These are phyloP conservation scores for Drosophila biarmipes DNA, from an alignment of 1,140 invertebrate genomes.

Conservation along the genomic window DNA sequence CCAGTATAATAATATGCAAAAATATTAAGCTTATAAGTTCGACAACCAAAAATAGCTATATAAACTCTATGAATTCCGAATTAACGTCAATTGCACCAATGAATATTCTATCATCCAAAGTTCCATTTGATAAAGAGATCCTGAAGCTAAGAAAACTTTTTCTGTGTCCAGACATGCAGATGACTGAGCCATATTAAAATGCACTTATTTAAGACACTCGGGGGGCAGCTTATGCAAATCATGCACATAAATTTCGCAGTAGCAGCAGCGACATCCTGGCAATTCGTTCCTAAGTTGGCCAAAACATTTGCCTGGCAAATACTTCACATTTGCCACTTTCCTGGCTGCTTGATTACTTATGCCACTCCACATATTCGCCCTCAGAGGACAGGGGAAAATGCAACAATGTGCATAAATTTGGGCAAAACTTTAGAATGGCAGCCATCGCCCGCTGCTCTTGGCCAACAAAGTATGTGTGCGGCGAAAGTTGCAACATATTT, in stretches of 20 bases:
- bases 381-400: conserved; percentile 14
- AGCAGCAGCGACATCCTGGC: conserved; percentile 6
- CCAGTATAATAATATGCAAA: too few relatives aligned
- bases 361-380: conserved; percentile 34
- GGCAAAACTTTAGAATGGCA: conserved; percentile 32
- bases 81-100: background rate
- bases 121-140: background rate
- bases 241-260: conserved; percentile 39
- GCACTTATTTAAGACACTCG: conserved; percentile 44
- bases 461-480: conserved; percentile 8
- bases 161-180: conserved; percentile 10
- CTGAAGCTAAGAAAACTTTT: background rate
- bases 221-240: conserved; percentile 57
- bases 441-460: conserved; percentile 3
- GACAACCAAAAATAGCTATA: too few relatives aligned
- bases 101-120: background rate
- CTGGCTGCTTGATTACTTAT: conserved; percentile 69
- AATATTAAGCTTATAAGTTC: too few relatives aligned
- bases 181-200: conserved; percentile 39
- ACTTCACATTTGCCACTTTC: conserved; percentile 59
- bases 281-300: conserved; percentile 26
- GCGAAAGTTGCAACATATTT: conserved; percentile 40
- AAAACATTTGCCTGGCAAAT: conserved; percentile 54
- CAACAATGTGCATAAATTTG: conserved; percentile 69
- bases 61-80: too few relatives aligned